Evolutionary conservation across 2,797 vertebrate genomes (phyloP), one percentile per base, ranked within the genome.

Genomic region (Syngnathus rostellatus): DNA sequence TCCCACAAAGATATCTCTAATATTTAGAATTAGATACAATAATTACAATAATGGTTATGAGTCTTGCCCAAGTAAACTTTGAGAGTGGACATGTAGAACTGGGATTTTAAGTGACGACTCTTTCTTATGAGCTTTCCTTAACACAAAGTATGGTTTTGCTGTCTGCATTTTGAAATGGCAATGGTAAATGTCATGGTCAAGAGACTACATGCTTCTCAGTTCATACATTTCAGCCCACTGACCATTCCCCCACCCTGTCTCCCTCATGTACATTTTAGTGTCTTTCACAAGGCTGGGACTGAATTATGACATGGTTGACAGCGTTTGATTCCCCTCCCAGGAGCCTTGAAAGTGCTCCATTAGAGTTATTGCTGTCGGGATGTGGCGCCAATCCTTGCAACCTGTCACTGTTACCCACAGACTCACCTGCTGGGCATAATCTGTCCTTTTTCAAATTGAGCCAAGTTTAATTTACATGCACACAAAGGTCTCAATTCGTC

Each of bases 321-420:
- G 85, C 65, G 63, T 85, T 83, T 86, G 82, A 89, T 84, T 75
- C 73, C 74, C 83, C 71, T 81, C 85, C 76, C 83, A 83, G 85
- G 87, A 85, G 86, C 72, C 74, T 76, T 78, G 77, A 86, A 88
- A 86, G 84, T 81, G 84, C 75, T 83, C 87, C 84, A 86, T 89
- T 85, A 89, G 82, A 71, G 83, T 83, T 77, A 84, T 83, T 85
- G 82, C 81, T 70, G 76, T 62, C 71, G 72, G 70, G 73, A 79
- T 67, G 70, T 25, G 16, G 3, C 76, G 84, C 85, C 86, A 89
- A 66, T 9, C 9, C 46, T 31, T 73, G 75, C 83, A 83, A 83
- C 72, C 80, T 77, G 83, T 66, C 79, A 69, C 75, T 67, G 75
- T 74, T 78, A 71, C 75, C 81, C 81, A 74, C 68, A 83, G 77